phyloP scores from a whole-genome alignment of 1,140 invertebrate genomes.

The Rhyacophila brunnea region DNA sequence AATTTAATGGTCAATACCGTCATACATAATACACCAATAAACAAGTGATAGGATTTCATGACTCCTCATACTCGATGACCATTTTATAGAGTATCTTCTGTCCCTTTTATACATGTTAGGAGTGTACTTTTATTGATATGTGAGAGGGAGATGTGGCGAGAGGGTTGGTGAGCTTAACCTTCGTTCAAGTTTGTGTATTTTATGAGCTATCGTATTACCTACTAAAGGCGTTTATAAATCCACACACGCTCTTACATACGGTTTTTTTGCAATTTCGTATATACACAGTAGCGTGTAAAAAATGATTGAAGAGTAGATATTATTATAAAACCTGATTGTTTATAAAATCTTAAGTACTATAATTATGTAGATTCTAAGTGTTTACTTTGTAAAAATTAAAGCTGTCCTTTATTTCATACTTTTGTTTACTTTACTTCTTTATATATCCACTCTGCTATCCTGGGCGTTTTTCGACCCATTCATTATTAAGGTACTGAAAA shows the following conservation, averaged over 20 bases:
- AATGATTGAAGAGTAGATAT: too few species aligned
- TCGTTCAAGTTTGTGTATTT: slow-evolving; percentile 5
- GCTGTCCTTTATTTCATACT: too few species aligned
- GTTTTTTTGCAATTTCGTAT: slow-evolving; percentile 25
- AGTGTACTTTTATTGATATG: background rate
- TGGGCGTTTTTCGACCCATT: too few species aligned
- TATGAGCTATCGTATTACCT: slow-evolving; percentile 16
- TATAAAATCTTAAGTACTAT: too few species aligned
- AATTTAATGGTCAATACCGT: slow-evolving; percentile 36
- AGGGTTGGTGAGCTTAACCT: slow-evolving; percentile 4
- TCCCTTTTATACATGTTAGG: background rate
- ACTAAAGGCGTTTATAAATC: slow-evolving; percentile 29
- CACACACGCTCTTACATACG: slow-evolving; percentile 32
- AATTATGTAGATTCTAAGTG: too few species aligned
- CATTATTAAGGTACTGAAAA: too few species aligned
- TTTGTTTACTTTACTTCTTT: too few species aligned
- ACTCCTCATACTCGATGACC: slow-evolving; percentile 13
- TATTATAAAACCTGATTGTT: too few species aligned
- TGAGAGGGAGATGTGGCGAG: slow-evolving; percentile 2
- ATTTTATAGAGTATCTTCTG: slow-evolving; percentile 1
- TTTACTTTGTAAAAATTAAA: too few species aligned
- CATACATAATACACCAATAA: slow-evolving; percentile 35
- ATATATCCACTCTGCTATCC: too few species aligned
- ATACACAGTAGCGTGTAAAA: background rate
- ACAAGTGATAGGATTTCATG: slow-evolving; percentile 30